A percentile compares a stretch with the other conserved stretches of the same genome.
Evolutionary conservation across 1,140 invertebrate genomes (phyloP).

Genomic region (Drosophila hydei): DNA sequence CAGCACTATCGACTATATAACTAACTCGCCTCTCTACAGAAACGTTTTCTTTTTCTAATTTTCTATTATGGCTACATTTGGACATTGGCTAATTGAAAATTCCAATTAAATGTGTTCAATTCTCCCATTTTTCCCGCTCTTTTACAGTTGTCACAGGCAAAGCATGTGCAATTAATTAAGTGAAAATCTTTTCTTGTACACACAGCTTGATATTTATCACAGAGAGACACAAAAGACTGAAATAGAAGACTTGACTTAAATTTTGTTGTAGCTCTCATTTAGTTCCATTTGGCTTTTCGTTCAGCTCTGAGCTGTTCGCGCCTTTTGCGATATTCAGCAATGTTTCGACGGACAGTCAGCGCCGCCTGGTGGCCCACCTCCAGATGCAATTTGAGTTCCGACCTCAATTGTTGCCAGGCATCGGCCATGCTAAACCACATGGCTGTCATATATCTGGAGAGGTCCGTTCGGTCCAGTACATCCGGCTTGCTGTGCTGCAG

Average conservation of each 20-base stretch:
- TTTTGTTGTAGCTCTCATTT: neutral
- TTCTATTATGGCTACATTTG: conserved; percentile 22
- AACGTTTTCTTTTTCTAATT: no score
- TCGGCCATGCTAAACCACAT: neutral
- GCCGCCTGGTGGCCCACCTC: neutral
- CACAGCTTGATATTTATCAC: conserved; percentile 16
- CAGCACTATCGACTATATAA: neutral
- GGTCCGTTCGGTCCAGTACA: neutral
- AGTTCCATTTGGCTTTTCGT: neutral
- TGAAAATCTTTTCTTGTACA: conserved; percentile 19
- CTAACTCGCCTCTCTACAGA: no score
- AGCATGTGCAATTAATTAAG: conserved; percentile 65
- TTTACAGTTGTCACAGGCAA: conserved; percentile 18
- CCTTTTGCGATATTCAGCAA: conserved; percentile 7
- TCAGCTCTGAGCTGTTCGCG: neutral
- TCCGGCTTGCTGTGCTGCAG: neutral
- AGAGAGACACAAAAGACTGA: conserved; percentile 2
- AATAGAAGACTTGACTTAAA: neutral
- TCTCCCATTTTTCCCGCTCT: conserved; percentile 14
- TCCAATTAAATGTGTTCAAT: conserved; percentile 56
- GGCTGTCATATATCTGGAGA: neutral
- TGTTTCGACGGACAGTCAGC: neutral
- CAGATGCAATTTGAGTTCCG: conserved; percentile 9
- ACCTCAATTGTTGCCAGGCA: neutral
- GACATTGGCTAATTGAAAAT: conserved; percentile 72